phyloP scores from a whole-genome alignment of 2,113 vertebrate genomes.

The Beaufortia kweichowensis region DNA sequence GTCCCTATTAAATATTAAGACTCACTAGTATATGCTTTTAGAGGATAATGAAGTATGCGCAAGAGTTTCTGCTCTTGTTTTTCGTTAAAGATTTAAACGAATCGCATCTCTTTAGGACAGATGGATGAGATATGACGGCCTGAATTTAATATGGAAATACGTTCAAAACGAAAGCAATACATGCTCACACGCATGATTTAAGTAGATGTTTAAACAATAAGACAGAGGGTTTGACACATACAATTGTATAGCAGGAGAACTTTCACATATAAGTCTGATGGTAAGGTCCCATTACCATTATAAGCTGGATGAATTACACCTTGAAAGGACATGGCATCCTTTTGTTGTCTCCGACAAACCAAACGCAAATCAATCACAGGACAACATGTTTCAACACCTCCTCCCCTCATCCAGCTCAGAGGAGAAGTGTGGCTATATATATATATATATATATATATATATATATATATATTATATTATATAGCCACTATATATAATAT shows the following conservation, averaged over 20 bases:
- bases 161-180: background rate
- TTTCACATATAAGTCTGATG: background rate
- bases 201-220: constrained; percentile 6
- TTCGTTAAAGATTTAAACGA: constrained; percentile 76
- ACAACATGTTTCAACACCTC: background rate
- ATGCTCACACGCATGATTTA: background rate
- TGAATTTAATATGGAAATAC: constrained; percentile 60
- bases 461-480: background rate
- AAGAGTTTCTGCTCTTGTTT: constrained; percentile 75
- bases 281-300: background rate
- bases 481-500: too few species aligned
- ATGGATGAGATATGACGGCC: constrained; percentile 61
- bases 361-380: background rate
- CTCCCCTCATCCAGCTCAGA: background rate
- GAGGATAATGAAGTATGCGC: constrained; percentile 72
- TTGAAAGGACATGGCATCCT: constrained; percentile 13
- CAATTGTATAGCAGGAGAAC: background rate
- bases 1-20: constrained; percentile 77
- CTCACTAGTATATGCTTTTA: constrained; percentile 76
- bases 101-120: constrained; percentile 65
- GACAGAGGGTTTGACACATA: background rate
- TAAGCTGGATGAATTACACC: background rate
- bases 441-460: background rate
- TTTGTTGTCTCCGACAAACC: constrained; percentile 23
- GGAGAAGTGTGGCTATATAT: background rate